These are phyloP conservation scores for Rhogogaster chlorosoma DNA, from an alignment of 2,888 invertebrate species.

Conservation along the genomic window DNA sequence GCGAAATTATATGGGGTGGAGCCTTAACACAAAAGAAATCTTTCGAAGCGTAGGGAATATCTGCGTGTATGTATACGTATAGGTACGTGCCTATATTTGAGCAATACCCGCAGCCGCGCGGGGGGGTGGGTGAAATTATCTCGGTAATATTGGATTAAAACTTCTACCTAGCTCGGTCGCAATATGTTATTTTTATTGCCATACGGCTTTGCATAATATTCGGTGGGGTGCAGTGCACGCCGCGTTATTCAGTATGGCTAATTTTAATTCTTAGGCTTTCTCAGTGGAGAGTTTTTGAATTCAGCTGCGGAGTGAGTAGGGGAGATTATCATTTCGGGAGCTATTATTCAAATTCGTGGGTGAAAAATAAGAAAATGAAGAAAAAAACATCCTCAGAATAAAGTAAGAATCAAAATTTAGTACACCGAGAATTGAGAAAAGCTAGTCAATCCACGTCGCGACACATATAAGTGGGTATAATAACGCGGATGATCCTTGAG, in stretches of 20 bases:
- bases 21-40: conserved; percentile 76
- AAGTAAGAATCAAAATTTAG: neutral
- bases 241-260: conserved; percentile 66
- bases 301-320: neutral
- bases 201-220: conserved; percentile 77
- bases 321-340: neutral
- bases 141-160: conserved; percentile 78
- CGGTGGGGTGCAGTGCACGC: conserved; percentile 61
- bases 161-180: conserved; percentile 75
- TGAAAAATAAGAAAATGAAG: neutral
- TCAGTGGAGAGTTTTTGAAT: neutral
- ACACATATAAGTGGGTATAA: neutral
- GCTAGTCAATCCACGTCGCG: neutral
- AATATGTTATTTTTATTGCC: conserved; percentile 78
- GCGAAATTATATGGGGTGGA: conserved; percentile 74
- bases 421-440: neutral
- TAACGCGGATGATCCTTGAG: conserved; percentile 51
- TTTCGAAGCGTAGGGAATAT: conserved; percentile 48
- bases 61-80: conserved; percentile 46
- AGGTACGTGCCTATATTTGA: conserved; percentile 47
- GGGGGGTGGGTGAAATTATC: conserved; percentile 71
- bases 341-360: neutral
- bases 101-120: conserved; percentile 18
- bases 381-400: neutral
- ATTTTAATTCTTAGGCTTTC: conserved; percentile 76